A percentile compares a stretch with the other conserved stretches of the same genome.
Evolutionary conservation across 1,140 invertebrate genomes (phyloP).

Genomic region (Diuraphis noxia): DNA sequence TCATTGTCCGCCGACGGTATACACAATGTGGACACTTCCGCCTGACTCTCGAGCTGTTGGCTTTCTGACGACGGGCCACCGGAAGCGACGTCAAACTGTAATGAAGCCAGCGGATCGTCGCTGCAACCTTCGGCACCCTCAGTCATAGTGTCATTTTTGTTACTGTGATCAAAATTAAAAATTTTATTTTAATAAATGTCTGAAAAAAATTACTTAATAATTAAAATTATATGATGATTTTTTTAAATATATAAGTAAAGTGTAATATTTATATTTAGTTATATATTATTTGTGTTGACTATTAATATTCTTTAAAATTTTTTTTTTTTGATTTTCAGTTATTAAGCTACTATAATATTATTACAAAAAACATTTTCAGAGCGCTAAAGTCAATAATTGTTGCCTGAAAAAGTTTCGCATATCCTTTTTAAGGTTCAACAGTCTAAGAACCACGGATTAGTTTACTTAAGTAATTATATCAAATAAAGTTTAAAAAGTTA

Average conservation of each 20-base stretch:
- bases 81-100: slow-evolving; percentile 36
- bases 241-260: no score
- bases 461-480: not conserved
- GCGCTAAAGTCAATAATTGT: not conserved
- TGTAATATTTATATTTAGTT: not conserved
- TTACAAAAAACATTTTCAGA: not conserved
- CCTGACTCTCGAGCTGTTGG: slow-evolving; percentile 1
- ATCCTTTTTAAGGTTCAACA: not conserved
- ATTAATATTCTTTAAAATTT: not conserved
- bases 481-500: not conserved
- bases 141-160: slow-evolving; percentile 50
- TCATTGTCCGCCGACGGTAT: slow-evolving; percentile 28
- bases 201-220: not conserved
- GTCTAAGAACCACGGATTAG: not conserved
- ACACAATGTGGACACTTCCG: slow-evolving; percentile 36
- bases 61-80: not conserved
- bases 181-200: not conserved
- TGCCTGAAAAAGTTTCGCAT: not conserved
- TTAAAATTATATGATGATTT: no score
- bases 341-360: not conserved
- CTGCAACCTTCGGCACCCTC: slow-evolving; percentile 44
- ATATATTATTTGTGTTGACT: not conserved
- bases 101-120: slow-evolving; percentile 40
- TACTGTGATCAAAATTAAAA: not conserved
- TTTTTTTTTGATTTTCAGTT: not conserved